These are phyloP conservation scores for Amiota mariae DNA, from an alignment of 2,888 invertebrate genomes.

Conservation along the genomic window DNA sequence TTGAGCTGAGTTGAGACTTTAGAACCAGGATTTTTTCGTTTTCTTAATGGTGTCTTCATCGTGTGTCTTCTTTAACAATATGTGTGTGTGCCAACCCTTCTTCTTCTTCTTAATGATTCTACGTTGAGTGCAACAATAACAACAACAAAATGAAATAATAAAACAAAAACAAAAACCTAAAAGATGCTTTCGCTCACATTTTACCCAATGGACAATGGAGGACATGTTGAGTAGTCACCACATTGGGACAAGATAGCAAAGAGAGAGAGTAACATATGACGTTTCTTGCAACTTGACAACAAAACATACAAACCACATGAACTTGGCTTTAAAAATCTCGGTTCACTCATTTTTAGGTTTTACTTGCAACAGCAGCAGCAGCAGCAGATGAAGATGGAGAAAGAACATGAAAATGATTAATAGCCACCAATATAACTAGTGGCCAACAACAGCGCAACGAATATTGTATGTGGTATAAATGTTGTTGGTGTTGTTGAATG, in stretches of 20 bases:
- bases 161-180: neutral
- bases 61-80: no score
- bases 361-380: neutral
- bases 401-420: no score
- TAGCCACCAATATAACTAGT: no score
- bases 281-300: neutral
- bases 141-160: no score
- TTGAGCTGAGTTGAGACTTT: no score
- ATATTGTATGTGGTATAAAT: no score
- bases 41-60: constrained; percentile 9
- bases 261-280: no score
- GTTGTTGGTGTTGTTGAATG: neutral
- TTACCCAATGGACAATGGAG: constrained; percentile 2
- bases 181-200: constrained; percentile 2
- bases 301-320: neutral
- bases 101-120: no score
- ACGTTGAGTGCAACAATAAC: neutral
- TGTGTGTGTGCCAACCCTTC: no score
- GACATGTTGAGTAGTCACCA: neutral
- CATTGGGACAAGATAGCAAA: no score
- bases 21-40: neutral
- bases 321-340: neutral
- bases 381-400: no score
- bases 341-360: neutral
- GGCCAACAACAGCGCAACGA: no score